A percentile compares a stretch with the other conserved stretches of the same genome.
These are phyloP conservation scores for Benthosema pterotum DNA, from an alignment of 2,797 vertebrate genomes.

Conservation along the genomic window DNA sequence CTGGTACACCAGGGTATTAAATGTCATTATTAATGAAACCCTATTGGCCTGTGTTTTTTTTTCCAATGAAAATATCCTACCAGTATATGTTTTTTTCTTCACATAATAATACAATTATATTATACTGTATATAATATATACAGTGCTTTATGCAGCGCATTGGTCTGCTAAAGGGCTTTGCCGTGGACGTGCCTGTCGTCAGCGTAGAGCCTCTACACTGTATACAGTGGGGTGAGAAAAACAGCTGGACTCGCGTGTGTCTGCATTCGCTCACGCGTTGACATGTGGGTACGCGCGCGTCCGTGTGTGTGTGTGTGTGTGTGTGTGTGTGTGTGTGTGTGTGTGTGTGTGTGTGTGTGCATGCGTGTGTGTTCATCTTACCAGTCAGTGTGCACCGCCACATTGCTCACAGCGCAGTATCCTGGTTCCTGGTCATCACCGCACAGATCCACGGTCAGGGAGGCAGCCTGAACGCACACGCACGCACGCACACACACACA, in stretches of 20 bases:
- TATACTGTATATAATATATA: too few species aligned
- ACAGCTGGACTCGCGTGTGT: neutral
- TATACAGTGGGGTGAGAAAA: neutral
- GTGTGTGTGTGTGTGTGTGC: slow-evolving; percentile 9
- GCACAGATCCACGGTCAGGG: slow-evolving; percentile 93
- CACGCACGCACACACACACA: neutral
- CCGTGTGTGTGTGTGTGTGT: neutral
- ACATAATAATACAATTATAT: too few species aligned
- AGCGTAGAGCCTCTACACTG: slow-evolving; percentile 9
- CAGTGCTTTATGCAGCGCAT: too few species aligned
- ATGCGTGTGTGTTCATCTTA: slow-evolving; percentile 63
- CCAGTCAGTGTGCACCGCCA: slow-evolving; percentile 94
- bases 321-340: neutral
- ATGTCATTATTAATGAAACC: too few species aligned
- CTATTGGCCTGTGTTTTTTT: too few species aligned
- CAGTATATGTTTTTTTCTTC: too few species aligned
- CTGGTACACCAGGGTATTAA: too few species aligned
- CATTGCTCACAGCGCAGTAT: slow-evolving; percentile 93
- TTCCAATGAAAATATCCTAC: too few species aligned
- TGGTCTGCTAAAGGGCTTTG: neutral
- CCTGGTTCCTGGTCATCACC: slow-evolving; percentile 92
- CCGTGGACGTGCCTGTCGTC: slow-evolving; percentile 30
- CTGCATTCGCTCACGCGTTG: neutral
- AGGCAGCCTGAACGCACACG: slow-evolving; percentile 84
- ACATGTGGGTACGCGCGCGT: neutral